phyloP scores from a whole-genome alignment of 2,113 vertebrate genomes.

The Prietella phreatophila region DNA sequence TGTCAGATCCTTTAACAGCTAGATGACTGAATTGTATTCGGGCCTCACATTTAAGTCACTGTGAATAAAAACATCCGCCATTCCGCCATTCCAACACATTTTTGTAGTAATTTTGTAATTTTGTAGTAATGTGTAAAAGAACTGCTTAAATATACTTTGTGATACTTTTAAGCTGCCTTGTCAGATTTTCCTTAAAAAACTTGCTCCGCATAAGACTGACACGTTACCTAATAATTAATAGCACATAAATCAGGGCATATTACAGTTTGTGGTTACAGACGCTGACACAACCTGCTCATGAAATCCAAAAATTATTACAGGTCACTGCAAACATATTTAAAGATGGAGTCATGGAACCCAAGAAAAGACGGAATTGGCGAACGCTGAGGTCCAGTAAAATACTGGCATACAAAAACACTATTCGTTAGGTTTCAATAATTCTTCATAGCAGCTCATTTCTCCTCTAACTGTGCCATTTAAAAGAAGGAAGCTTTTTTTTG shows the following conservation, averaged over 20 bases:
- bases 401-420: constrained; percentile 35
- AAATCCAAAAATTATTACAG: constrained; percentile 34
- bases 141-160: background rate
- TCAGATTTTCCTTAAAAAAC: constrained; percentile 21
- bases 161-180: background rate
- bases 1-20: background rate
- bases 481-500: constrained; percentile 40
- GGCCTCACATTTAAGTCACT: background rate
- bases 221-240: constrained; percentile 38
- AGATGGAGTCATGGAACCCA: constrained; percentile 27
- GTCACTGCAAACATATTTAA: constrained; percentile 45
- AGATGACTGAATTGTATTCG: background rate
- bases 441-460: constrained; percentile 47
- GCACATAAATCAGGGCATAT: constrained; percentile 32
- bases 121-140: background rate
- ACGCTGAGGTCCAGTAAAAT: constrained; percentile 30
- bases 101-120: background rate
- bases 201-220: constrained; percentile 3
- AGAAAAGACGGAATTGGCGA: constrained; percentile 29
- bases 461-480: constrained; percentile 37
- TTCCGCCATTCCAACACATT: too few relatives aligned
- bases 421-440: constrained; percentile 24
- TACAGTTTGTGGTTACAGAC: constrained; percentile 37
- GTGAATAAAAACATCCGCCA: background rate
- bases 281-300: constrained; percentile 36